These are phyloP conservation scores for Xestobium rufovillosum DNA, from an alignment of 2,888 invertebrate species.

Conservation along the genomic window DNA sequence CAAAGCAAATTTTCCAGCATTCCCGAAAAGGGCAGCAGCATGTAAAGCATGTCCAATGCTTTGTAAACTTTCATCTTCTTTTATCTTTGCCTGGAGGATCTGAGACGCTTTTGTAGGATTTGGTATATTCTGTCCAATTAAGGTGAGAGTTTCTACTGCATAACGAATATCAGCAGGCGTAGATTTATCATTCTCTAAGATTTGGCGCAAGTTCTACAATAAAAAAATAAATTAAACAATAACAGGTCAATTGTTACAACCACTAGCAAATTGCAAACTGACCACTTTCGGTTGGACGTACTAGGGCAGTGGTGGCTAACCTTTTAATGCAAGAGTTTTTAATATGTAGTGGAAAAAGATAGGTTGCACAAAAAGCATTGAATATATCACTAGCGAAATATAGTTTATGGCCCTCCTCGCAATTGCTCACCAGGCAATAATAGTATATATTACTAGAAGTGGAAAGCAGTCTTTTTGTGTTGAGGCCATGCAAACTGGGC, in stretches of 20 bases:
- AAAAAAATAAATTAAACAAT: slow-evolving; percentile 10
- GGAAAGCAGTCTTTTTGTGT: too few relatives aligned
- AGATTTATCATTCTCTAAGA: slow-evolving; percentile 59
- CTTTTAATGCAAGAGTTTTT: slow-evolving; percentile 1
- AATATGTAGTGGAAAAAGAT: neutral
- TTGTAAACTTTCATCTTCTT: slow-evolving; percentile 68
- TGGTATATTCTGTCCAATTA: slow-evolving; percentile 57
- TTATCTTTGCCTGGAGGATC: slow-evolving; percentile 66
- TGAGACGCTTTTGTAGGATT: slow-evolving; percentile 63
- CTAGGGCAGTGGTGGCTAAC: too few relatives aligned
- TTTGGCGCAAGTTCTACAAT: slow-evolving; percentile 46
- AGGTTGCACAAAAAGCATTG: too few relatives aligned
- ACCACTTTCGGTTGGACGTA: too few relatives aligned
- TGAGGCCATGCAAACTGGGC: too few relatives aligned
- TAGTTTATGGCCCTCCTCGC: too few relatives aligned
- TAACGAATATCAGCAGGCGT: slow-evolving; percentile 66
- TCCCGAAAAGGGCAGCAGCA: slow-evolving; percentile 67
- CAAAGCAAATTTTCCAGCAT: slow-evolving; percentile 57
- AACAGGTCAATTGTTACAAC: slow-evolving; percentile 7
- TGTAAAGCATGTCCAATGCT: slow-evolving; percentile 82
- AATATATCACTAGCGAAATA: too few relatives aligned
- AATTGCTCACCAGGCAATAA: too few relatives aligned
- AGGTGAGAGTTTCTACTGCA: slow-evolving; percentile 61
- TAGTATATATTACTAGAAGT: too few relatives aligned
- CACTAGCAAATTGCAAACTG: too few relatives aligned